phyloP scores from a whole-genome alignment of 2,113 vertebrate genomes.

The Rhea pennata region DNA sequence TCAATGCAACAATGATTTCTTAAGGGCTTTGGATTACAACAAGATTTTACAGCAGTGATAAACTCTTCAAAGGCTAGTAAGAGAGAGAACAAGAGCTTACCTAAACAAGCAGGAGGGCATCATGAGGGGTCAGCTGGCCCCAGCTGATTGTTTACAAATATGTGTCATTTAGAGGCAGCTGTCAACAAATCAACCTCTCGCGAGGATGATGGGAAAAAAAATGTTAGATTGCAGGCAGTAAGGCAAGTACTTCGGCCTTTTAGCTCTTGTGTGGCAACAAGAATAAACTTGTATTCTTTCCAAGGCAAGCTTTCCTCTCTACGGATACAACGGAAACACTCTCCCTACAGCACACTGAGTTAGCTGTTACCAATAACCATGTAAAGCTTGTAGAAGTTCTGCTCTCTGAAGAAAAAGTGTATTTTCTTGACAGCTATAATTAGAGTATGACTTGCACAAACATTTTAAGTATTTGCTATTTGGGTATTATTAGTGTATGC shows the following conservation, averaged over 20 bases:
- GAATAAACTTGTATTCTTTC: not conserved
- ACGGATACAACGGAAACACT: not conserved
- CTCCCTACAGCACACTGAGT: not conserved
- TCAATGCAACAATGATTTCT: not conserved
- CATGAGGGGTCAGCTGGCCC: not conserved
- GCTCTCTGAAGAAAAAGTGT: no score
- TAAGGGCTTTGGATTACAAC: not conserved
- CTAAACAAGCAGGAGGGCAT: not conserved
- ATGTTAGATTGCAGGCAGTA: not conserved
- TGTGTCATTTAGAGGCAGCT: not conserved
- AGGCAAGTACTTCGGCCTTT: not conserved
- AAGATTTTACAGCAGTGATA: not conserved
- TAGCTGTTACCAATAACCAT: not conserved
- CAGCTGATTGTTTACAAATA: not conserved
- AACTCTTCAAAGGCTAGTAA: not conserved
- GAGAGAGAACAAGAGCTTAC: not conserved
- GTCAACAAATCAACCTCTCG: not conserved
- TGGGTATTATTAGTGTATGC: not conserved
- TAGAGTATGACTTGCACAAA: not conserved
- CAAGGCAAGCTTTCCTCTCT: not conserved
- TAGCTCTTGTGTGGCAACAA: not conserved
- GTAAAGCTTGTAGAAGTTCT: no score
- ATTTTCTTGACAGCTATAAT: not conserved
- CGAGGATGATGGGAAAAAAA: not conserved
- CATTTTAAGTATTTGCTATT: not conserved